Evolutionary conservation across 2,888 invertebrate species (phyloP).

Genomic region (Julus scanicus): DNA sequence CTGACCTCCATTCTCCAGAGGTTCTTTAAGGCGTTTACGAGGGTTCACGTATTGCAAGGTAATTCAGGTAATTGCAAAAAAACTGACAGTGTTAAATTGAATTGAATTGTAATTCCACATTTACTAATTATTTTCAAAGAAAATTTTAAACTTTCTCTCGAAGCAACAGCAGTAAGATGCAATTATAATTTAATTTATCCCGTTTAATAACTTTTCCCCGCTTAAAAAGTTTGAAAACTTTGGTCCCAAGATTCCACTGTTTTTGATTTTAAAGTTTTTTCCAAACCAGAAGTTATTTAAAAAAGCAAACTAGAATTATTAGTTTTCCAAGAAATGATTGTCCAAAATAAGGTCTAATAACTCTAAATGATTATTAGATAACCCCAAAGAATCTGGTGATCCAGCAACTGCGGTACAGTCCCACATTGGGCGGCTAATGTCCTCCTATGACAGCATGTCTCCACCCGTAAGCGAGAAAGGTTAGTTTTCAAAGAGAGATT

Average conservation of each 20-base stretch:
- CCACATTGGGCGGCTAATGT: conserved; percentile 44
- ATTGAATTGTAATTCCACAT: no score
- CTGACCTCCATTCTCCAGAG: conserved; percentile 71
- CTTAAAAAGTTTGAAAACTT: no score
- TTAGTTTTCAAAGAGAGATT: background rate
- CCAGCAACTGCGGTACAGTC: background rate
- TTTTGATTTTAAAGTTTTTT: background rate
- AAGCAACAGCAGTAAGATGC: no score
- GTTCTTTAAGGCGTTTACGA: conserved; percentile 85
- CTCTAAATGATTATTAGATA: background rate
- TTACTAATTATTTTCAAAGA: no score
- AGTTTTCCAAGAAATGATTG: no score
- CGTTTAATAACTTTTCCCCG: no score
- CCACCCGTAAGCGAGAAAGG: conserved; percentile 53
- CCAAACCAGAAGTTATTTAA: background rate
- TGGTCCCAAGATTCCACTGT: no score
- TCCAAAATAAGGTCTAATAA: no score
- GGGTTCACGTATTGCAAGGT: conserved; percentile 68
- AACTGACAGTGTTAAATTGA: no score
- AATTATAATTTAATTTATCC: no score
- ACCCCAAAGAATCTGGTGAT: background rate
- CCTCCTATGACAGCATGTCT: conserved; percentile 41
- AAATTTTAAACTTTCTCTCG: no score
- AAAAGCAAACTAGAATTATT: no score
- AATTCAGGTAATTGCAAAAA: background rate